Percentiles rank a stretch among this genome's conserved stretches.
Conservation (phyloP, 2,113 vertebrate species). For the Gracilinanus agilis region DNA sequence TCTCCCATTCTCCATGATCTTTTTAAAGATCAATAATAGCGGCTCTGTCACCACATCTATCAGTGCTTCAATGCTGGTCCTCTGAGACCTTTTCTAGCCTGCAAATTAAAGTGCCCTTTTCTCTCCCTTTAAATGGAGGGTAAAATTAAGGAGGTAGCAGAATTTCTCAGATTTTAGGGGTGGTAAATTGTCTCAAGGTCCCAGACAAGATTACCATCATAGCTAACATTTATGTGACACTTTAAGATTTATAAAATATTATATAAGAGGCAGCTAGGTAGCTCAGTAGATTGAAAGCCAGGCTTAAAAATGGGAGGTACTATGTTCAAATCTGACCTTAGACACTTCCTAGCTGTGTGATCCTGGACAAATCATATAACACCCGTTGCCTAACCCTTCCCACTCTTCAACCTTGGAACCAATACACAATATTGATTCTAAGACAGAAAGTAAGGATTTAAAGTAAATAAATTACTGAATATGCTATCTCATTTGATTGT, state of each 20-base stretch:
- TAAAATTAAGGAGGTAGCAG: background rate
- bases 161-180: background rate
- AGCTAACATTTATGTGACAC: background rate
- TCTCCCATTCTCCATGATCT: background rate
- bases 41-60: background rate
- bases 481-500: background rate
- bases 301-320: no score
- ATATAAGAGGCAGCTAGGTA: background rate
- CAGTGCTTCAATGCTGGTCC: background rate
- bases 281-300: no score
- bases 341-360: no score
- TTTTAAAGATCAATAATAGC: background rate
- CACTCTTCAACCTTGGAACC: no score
- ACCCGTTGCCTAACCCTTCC: no score
- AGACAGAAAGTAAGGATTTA: no score
- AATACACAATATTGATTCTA: no score
- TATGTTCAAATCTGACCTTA: no score
- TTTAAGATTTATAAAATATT: background rate
- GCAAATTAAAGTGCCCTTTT: background rate
- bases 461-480: background rate
- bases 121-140: background rate
- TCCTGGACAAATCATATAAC: no score
- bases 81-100: background rate
- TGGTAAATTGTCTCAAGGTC: background rate
- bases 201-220: background rate